Base-by-base conservation (phyloP, 2,113 vertebrate species). In the Mohoua ochrocephala region DNA sequence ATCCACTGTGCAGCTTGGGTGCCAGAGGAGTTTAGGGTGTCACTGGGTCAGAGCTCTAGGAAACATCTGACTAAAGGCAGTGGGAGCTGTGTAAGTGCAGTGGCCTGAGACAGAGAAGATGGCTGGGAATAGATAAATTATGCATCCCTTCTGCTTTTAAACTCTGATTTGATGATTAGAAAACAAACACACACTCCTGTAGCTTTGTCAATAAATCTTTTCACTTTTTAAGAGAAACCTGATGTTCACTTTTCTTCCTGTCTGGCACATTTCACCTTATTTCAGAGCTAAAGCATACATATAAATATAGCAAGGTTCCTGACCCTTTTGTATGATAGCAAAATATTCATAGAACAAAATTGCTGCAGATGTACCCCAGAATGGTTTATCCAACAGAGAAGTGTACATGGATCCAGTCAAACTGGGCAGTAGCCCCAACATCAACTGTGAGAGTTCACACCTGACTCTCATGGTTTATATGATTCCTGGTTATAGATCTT, bases 371-470 rank as follows among this genome's bases (percentile, higher is more conserved):
- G 2, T 42, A 39, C 10, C 9, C 30, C 33, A 52, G 42, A 70
- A n/a, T 1, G 9, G 49, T 87, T 91, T n/a, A 21, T 69, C 7
- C 64, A 49, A 26, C 16, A 49, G 39, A 82, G 6, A 3, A 23
- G 12, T 31, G 41, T 28, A 44, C 39, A 10, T n/a, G 15, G 33
- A 33, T 65, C 23, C 33, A 70, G 70, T 49, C 56, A 84, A 84
- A 70, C 44, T n/a, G 50, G 17, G 10, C 26, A 92, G 16, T 20
- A 59, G 8, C 22, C 47, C 11, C 35, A 49, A 18, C 15, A 76
- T 26, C 49, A 54, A 0, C 45, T 19, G 7, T 35, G 19, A 44
- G 17, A 54, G 12, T 56, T 49, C 0, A 0, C 4, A 4, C 3
- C 52, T 54, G 44, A 2, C n/a, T 6, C 15, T 64, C 33, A 26